These are phyloP conservation scores for Mantis religiosa DNA, from an alignment of 2,888 invertebrate species.

Conservation along the genomic window DNA sequence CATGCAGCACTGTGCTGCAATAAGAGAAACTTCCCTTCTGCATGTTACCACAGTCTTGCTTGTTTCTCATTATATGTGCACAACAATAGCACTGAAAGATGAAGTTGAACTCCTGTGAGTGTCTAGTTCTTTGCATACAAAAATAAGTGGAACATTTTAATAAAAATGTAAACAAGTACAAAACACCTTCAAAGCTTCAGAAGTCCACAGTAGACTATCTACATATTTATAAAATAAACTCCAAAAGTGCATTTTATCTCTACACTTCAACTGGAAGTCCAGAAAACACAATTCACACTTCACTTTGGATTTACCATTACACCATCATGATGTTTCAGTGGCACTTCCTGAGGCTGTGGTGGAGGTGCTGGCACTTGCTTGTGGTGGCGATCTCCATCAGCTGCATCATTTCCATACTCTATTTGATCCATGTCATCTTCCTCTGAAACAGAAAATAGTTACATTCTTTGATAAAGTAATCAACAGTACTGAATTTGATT, in stretches of 20 bases:
- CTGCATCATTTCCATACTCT: constrained; percentile 40
- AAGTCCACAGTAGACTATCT: background rate
- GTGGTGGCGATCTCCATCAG: constrained; percentile 43
- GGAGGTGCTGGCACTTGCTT: constrained; percentile 35
- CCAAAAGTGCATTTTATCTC: background rate
- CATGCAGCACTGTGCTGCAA: background rate
- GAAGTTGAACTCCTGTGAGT: background rate
- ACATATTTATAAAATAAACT: background rate
- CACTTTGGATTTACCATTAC: constrained; percentile 32
- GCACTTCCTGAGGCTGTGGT: background rate
- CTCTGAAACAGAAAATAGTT: constrained; percentile 39
- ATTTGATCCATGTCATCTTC: constrained; percentile 46
- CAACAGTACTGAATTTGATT: background rate
- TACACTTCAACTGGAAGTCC: background rate
- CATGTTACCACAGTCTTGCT: background rate
- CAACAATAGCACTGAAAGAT: background rate
- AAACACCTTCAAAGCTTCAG: background rate
- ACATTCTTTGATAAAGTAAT: background rate
- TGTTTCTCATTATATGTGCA: background rate
- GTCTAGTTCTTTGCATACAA: background rate
- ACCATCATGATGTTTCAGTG: constrained; percentile 25
- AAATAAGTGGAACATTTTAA: background rate
- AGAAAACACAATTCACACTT: background rate
- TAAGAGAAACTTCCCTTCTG: background rate
- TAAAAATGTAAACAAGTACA: background rate